Conservation (phyloP, 1,140 invertebrate species). For the Galleria mellonella region DNA sequence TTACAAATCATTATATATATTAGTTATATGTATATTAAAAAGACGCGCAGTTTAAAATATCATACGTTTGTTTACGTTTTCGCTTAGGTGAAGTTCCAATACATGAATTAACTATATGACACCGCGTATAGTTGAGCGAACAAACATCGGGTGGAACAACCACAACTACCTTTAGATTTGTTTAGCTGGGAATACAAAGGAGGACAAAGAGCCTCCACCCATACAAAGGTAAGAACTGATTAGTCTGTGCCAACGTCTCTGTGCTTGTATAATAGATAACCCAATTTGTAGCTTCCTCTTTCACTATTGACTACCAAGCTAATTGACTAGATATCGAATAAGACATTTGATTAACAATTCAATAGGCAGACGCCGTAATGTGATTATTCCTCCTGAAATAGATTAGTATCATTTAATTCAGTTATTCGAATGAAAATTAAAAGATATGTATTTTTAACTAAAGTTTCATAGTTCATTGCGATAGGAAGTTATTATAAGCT, state of each 20-base stretch:
- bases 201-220: conserved; percentile 9
- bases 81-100: too few species aligned
- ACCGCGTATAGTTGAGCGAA: not conserved
- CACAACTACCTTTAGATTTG: conserved; percentile 22
- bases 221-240: conserved; percentile 20
- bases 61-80: too few species aligned
- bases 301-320: not conserved
- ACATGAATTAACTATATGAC: too few species aligned
- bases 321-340: conserved; percentile 1
- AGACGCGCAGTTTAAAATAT: too few species aligned
- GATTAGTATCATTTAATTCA: not conserved
- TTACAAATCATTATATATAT: too few species aligned
- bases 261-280: conserved; percentile 23
- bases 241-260: conserved; percentile 12
- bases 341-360: too few species aligned
- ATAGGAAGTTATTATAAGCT: too few species aligned
- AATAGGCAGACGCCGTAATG: too few species aligned
- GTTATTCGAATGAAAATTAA: too few species aligned
- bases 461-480: too few species aligned
- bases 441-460: too few species aligned
- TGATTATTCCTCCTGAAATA: not conserved
- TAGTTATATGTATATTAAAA: too few species aligned
- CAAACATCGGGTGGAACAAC: conserved; percentile 9
- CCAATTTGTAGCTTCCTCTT: not conserved
- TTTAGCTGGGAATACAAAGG: conserved; percentile 15